phyloP scores from a whole-genome alignment of 1,140 invertebrate genomes.

The Megathymus violae region DNA sequence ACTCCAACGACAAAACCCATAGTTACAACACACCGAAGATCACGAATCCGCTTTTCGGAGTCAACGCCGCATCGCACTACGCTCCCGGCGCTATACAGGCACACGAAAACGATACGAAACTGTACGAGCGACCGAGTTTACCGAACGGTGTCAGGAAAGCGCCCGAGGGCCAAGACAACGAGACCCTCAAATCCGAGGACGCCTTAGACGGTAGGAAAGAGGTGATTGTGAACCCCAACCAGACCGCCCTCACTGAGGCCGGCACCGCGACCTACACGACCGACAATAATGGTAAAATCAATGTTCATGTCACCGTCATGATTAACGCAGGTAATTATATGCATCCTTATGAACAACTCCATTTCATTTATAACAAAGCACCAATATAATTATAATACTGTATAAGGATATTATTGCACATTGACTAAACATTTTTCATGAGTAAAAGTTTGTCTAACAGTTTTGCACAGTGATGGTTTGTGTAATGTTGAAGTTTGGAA shows the following conservation, averaged over 20 bases:
- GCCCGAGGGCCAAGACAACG: conserved; percentile 91
- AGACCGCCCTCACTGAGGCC: conserved; percentile 77
- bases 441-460: conserved; percentile 63
- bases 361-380: conserved; percentile 54
- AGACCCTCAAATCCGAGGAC: conserved; percentile 86
- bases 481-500: conserved; percentile 44
- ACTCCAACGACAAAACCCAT: conserved; percentile 53
- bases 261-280: conserved; percentile 86
- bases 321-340: conserved; percentile 86
- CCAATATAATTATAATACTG: conserved; percentile 22
- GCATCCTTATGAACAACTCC: conserved; percentile 76
- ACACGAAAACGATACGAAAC: conserved; percentile 51
- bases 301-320: conserved; percentile 93
- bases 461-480: conserved; percentile 68
- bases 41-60: conserved; percentile 78
- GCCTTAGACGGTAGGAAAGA: conserved; percentile 84
- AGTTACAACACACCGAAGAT: conserved; percentile 62
- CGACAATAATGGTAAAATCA: conserved; percentile 94
- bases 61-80: conserved; percentile 79
- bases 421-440: conserved; percentile 38
- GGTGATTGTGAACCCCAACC: conserved; percentile 62
- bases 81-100: conserved; percentile 61
- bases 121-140: conserved; percentile 57
- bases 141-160: conserved; percentile 85
- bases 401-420: conserved; percentile 50